Evolutionary conservation across 2,888 invertebrate species (phyloP).

Genomic region (Brachyopa scutellaris): DNA sequence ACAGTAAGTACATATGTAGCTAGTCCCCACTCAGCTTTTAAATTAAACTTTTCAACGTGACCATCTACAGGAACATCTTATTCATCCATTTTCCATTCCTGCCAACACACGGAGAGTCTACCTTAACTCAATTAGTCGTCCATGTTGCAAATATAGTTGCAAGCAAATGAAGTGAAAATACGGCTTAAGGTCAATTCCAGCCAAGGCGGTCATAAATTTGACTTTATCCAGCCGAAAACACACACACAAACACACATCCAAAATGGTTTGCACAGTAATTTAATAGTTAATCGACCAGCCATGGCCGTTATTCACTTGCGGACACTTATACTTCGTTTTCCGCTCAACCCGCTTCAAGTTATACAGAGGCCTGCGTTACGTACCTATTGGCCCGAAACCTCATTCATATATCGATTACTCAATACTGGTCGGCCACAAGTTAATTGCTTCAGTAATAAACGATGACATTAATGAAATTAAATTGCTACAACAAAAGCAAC

Average conservation of each 20-base stretch:
- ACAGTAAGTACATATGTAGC: too few species aligned
- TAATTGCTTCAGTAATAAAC: constrained; percentile 68
- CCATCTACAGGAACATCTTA: too few species aligned
- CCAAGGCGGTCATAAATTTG: constrained; percentile 26
- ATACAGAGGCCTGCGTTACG: background rate
- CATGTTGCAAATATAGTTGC: too few species aligned
- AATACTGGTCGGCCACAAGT: constrained; percentile 59
- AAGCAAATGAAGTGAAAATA: too few species aligned
- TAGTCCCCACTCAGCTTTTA: too few species aligned
- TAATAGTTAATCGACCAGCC: constrained; percentile 65
- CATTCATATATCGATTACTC: constrained; percentile 41
- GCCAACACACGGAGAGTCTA: too few species aligned
- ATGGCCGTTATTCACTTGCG: constrained; percentile 58
- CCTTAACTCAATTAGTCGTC: too few species aligned
- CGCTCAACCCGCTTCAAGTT: background rate
- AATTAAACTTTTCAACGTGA: too few species aligned
- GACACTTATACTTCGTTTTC: constrained; percentile 10
- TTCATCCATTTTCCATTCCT: too few species aligned
- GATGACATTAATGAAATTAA: constrained; percentile 69
- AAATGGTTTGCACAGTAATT: constrained; percentile 64
- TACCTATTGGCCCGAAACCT: constrained; percentile 4
- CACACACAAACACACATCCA: constrained; percentile 10
- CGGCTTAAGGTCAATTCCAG: constrained; percentile 16
- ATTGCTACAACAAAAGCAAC: constrained; percentile 52
- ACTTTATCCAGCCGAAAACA: background rate